These are phyloP conservation scores for Invenusta paracnida DNA, from an alignment of 2,888 invertebrate species.

Conservation along the genomic window DNA sequence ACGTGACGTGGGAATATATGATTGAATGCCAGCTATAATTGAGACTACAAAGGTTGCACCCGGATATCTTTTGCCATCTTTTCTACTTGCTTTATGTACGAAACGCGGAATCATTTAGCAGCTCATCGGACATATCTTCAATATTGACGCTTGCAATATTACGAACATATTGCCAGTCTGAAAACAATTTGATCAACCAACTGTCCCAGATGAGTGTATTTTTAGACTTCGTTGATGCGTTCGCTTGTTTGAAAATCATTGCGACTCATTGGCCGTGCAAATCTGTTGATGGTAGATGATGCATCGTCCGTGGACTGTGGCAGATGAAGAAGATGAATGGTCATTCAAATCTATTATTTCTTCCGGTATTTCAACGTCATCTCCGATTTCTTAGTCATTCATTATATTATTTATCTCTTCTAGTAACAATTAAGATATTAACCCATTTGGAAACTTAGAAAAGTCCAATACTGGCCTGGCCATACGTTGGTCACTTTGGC, in stretches of 20 bases:
- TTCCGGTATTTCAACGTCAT: not conserved
- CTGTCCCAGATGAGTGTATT: not conserved
- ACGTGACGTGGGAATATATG: not conserved
- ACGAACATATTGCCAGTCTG: conserved; percentile 20
- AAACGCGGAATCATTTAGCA: conserved; percentile 15
- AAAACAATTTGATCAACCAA: conserved; percentile 18
- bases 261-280: not conserved
- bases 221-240: conserved; percentile 23
- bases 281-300: conserved; percentile 21
- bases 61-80: conserved; percentile 5
- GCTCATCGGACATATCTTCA: not conserved
- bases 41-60: not conserved
- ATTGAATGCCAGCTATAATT: conserved; percentile 24
- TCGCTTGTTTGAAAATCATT: conserved; percentile 16
- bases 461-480: not conserved
- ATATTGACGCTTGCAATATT: conserved; percentile 23
- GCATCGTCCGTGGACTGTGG: not conserved
- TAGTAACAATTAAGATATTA: not conserved
- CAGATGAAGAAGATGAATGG: not conserved
- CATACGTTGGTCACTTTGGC: not conserved
- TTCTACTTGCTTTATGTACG: not conserved
- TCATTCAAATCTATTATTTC: not conserved
- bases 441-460: conserved; percentile 22
- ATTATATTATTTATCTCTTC: conserved; percentile 25
- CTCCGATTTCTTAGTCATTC: not conserved